Base-by-base conservation (phyloP, 2,113 vertebrate genomes). In the Scomber japonicus region DNA sequence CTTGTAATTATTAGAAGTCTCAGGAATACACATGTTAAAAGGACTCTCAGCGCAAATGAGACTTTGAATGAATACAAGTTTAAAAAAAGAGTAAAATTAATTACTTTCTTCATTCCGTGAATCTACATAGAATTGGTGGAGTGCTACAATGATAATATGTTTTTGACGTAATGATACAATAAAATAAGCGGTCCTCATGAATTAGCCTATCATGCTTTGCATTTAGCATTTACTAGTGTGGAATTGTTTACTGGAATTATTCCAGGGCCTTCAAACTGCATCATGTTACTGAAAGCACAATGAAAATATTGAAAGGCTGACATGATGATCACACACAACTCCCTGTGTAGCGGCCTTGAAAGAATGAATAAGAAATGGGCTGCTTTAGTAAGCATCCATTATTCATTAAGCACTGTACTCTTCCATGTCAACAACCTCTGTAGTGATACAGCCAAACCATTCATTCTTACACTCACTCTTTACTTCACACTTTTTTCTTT, bases 361-460 rank as follows among this genome's bases (percentile, higher is more conserved):
- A 84, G 83, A 84, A 90, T 78, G 84, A 86, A 88, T 88, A 73
- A 83, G 82, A 91, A 93, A 90, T 71, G 49, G 79, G 81, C 59
- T 49, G 80, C 83, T 88, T 87, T 71, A 88, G 85, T 67, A 44
- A 64, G 67, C 83, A 91, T 93, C 72, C 82, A 94, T 93, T 93
- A 92, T 93, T 91, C 88, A 92, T 89, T 30, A 72, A 44, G 59
- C 64, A 53, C 63, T 60, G 81, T 54, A 65, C 78, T 89, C 63
- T 74, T 81, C 74, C 75, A 75, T 86, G 80, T 84, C 86, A 84
- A 77, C 87, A 87, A 77, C 83, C 82, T 87, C 71, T 79, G 75
- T 45, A 51, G 57, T 46, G 66, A 83, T 65, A 91, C 85, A 92
- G 59, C 44, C 73, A 67, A 80, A 78, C 46, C 81, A 81, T 90